Evolutionary conservation across 2,888 invertebrate genomes (phyloP).

Genomic region (Lepeophtheirus nordmannii): DNA sequence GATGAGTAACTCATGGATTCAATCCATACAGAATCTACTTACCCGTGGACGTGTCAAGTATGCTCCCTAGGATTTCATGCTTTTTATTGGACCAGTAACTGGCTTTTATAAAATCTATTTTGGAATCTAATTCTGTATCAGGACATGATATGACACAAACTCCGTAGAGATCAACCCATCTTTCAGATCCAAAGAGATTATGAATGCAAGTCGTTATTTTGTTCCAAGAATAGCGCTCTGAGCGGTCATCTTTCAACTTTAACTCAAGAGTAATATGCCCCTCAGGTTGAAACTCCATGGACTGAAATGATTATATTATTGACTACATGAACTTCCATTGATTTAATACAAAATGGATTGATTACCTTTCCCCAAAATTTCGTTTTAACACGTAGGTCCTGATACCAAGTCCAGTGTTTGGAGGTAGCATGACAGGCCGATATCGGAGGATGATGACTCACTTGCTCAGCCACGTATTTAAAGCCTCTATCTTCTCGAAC

Average conservation of each 20-base stretch:
- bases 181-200: conserved; percentile 56
- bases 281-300: conserved; percentile 70
- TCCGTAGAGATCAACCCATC: conserved; percentile 75
- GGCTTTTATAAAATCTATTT: conserved; percentile 63
- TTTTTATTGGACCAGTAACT: conserved; percentile 61
- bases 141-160: conserved; percentile 51
- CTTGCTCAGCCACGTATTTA: conserved; percentile 61
- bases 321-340: neutral
- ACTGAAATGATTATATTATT: conserved; percentile 32
- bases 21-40: neutral
- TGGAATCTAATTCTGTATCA: conserved; percentile 46
- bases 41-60: conserved; percentile 31
- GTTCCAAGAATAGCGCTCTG: conserved; percentile 56
- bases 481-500: conserved; percentile 60
- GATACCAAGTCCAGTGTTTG: conserved; percentile 59
- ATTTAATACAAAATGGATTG: no score
- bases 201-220: conserved; percentile 74
- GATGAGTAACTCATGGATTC: no score
- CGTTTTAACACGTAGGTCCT: conserved; percentile 65
- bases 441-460: conserved; percentile 69
- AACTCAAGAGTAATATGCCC: conserved; percentile 35
- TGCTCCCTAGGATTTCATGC: conserved; percentile 56
- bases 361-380: conserved; percentile 68
- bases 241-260: conserved; percentile 20
- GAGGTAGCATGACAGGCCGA: conserved; percentile 65